These are phyloP conservation scores for Chrysopilus asiliformis DNA, from an alignment of 2,888 invertebrate species.

Conservation along the genomic window DNA sequence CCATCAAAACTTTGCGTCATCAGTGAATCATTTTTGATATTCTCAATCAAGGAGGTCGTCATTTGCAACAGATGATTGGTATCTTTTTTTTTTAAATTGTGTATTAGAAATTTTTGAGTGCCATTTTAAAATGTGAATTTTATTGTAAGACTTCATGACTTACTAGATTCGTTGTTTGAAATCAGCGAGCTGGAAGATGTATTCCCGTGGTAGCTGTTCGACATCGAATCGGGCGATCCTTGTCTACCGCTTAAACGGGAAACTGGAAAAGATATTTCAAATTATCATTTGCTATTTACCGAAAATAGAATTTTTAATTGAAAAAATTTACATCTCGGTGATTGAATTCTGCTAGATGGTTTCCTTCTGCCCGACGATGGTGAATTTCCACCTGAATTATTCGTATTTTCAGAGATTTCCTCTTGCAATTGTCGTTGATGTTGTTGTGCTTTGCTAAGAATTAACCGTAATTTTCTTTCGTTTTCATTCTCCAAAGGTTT, in stretches of 20 bases:
- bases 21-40: slow-evolving; percentile 33
- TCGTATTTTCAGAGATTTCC: slow-evolving; percentile 41
- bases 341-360: slow-evolving; percentile 34
- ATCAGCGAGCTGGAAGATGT: slow-evolving; percentile 25
- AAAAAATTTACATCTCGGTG: slow-evolving; percentile 36
- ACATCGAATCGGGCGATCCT: slow-evolving; percentile 60
- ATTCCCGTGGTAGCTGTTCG: slow-evolving; percentile 53
- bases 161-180: too few species aligned
- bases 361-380: slow-evolving; percentile 32
- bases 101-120: too few species aligned
- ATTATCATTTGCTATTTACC: neutral
- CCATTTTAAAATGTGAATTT: too few species aligned
- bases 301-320: too few species aligned
- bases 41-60: slow-evolving; percentile 36
- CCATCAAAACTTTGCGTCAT: slow-evolving; percentile 53
- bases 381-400: slow-evolving; percentile 32
- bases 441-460: slow-evolving; percentile 80
- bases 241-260: slow-evolving; percentile 35
- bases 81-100: too few species aligned
- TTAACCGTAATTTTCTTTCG: slow-evolving; percentile 71
- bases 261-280: slow-evolving; percentile 24
- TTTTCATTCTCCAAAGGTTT: slow-evolving; percentile 72
- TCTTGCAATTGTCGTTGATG: slow-evolving; percentile 75
- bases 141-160: too few species aligned
- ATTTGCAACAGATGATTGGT: slow-evolving; percentile 28